Base-by-base conservation (phyloP, 30 jellyfish, hydroid and myxozoan genomes). In the Turritopsis dohrnii region DNA sequence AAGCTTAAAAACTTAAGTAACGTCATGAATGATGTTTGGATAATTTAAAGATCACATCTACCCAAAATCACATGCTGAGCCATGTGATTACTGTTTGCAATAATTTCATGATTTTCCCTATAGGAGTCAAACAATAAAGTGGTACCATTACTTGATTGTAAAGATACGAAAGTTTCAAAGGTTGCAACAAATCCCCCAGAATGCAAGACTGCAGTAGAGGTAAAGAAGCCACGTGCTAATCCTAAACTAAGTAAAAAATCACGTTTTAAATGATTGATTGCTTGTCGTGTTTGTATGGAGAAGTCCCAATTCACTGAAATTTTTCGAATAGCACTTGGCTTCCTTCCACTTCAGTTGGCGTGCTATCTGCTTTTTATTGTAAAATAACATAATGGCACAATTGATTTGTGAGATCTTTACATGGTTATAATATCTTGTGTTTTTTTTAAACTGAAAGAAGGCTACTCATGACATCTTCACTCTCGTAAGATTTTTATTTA, bases 181-280 rank as follows among this genome's bases (percentile, higher is more conserved):
- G 60, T 13, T 41, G 13, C 5, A 3, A 3, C 60, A 41, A 41
- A 13, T 13, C 9, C 13, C 13, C 60, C 60, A 5, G 9, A 5
- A 41, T 3, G 60, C 13, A 41, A 41, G 60, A 41, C 60, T 69
- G 28, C 77, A 69, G 30, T 27, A 69, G 77, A 69, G 30, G 30
- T 8, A 69, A 69, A 69, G 77, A 69, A 69, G 30, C 77, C 77
- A 69, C 77, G 19, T 69, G 28, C 19, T 23, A 69, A 69, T 27
- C 77, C 77, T n/a, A 69, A 69, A 21, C 30, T 69, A 69, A 19
- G 30, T 27, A 69, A 69, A 27, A 69, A 69, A 19, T 7, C 77
- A 7, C 77, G 77, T 0, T 69, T 69, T 69, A 23, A 27, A n/a
- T 69, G 30, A 69, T 69, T 27, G 60, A 5, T 41, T 41, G 60